These are phyloP conservation scores for Neopipo cinnamomea DNA, from an alignment of 2,113 vertebrate genomes.

Conservation along the genomic window DNA sequence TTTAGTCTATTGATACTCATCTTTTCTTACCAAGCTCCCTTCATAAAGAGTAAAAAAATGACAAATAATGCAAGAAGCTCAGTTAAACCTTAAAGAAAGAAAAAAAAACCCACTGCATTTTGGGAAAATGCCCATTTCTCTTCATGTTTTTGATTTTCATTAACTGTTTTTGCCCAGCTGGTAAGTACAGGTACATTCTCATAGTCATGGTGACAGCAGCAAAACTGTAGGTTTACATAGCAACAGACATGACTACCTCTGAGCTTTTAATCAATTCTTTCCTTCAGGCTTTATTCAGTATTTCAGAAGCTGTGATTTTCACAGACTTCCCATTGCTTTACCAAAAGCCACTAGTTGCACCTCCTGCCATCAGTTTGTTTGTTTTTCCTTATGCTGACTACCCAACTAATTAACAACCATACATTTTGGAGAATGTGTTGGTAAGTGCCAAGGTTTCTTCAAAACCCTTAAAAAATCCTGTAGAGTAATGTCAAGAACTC, in stretches of 20 bases:
- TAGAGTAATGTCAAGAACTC: conserved; percentile 1
- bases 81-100: not conserved
- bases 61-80: not conserved
- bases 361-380: not conserved
- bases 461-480: not conserved
- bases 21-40: not conserved
- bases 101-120: not conserved
- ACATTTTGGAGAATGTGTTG: not conserved
- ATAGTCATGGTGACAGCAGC: fast-evolving
- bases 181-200: not conserved
- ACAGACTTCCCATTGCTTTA: not conserved
- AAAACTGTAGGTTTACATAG: not conserved
- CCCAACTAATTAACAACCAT: not conserved
- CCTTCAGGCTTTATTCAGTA: not conserved
- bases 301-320: not conserved
- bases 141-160: not conserved
- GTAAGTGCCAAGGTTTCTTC: not conserved
- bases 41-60: not conserved
- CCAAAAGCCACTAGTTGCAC: not conserved
- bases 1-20: not conserved
- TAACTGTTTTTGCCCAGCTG: not conserved
- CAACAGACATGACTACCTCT: not conserved
- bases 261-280: not conserved
- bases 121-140: not conserved
- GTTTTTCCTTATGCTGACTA: not conserved